These are phyloP conservation scores for Cephus spinipes DNA, from an alignment of 2,888 invertebrate species.

Conservation along the genomic window DNA sequence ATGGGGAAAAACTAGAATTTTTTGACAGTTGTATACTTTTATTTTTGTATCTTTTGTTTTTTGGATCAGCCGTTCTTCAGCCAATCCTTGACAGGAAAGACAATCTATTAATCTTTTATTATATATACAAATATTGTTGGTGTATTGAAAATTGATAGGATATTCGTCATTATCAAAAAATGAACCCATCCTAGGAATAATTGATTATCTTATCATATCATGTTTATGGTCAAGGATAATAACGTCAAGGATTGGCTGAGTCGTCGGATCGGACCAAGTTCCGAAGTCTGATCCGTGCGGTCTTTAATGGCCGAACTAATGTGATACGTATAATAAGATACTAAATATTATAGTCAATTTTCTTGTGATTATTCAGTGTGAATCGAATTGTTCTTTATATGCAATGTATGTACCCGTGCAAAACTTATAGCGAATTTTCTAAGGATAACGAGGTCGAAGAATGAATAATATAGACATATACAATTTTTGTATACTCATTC, in stretches of 20 bases:
- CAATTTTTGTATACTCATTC: not conserved
- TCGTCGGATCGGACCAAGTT: not conserved
- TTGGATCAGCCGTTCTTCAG: not conserved
- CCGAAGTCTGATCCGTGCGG: not conserved
- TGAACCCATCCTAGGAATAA: not conserved
- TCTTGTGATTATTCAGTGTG: conserved; percentile 25
- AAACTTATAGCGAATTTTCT: not conserved
- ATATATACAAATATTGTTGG: not conserved
- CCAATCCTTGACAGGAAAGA: not conserved
- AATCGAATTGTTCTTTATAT: not conserved
- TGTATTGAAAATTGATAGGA: not conserved
- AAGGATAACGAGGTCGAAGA: not conserved
- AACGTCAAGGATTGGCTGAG: not conserved
- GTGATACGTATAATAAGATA: conserved; percentile 35
- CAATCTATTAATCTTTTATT: not conserved
- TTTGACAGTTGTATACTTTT: not conserved
- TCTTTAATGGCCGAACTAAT: conserved; percentile 27
- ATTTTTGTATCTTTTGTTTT: not conserved
- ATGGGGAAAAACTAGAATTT: not conserved
- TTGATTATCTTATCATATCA: not conserved
- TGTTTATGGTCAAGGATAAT: not conserved
- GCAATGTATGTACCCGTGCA: not conserved
- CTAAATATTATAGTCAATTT: conserved; percentile 32
- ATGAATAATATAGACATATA: not conserved
- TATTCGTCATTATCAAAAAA: not conserved